Percentiles rank a stretch among this genome's conserved stretches.
phyloP scores from a whole-genome alignment of 2,888 invertebrate species.

The Phaedon cochleariae region DNA sequence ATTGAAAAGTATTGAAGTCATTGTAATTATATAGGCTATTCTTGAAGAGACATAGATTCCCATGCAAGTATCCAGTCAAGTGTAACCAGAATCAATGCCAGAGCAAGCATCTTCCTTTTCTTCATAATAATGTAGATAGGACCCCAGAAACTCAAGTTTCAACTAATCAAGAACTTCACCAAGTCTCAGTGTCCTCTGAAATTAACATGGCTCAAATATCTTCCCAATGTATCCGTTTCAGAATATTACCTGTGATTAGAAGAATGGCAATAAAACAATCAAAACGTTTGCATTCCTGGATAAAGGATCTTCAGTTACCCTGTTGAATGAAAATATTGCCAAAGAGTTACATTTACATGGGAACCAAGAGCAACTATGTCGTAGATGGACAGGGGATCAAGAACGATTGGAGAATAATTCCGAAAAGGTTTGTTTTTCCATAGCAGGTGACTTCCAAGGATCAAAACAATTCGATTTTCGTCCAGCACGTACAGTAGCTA shows the following conservation, averaged over 20 bases:
- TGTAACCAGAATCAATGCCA: neutral
- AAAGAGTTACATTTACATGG: slow-evolving; percentile 1
- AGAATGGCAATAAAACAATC: slow-evolving; percentile 4
- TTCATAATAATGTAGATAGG: neutral
- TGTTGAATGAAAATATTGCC: slow-evolving; percentile 8
- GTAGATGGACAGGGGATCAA: slow-evolving; percentile 12
- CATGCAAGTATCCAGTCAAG: slow-evolving; percentile 11
- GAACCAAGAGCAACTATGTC: slow-evolving; percentile 5
- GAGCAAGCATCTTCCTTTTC: slow-evolving; percentile 6
- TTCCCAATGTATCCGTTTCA: slow-evolving; percentile 7
- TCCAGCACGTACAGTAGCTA: neutral
- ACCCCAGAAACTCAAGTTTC: neutral
- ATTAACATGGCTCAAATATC: neutral
- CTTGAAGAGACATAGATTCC: slow-evolving; percentile 6
- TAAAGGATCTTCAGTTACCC: slow-evolving; percentile 13
- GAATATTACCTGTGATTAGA: slow-evolving; percentile 16
- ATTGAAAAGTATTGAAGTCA: neutral
- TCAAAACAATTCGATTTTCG: neutral
- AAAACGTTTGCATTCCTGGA: slow-evolving; percentile 17
- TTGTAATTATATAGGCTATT: slow-evolving; percentile 1
- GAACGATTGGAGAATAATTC: slow-evolving; percentile 4
- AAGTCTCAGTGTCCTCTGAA: neutral
- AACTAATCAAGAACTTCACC: neutral
- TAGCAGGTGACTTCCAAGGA: neutral
- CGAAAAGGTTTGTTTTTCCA: slow-evolving; percentile 3